Evolutionary conservation across 2,888 invertebrate species (phyloP).

Genomic region (Trichacis sp.): DNA sequence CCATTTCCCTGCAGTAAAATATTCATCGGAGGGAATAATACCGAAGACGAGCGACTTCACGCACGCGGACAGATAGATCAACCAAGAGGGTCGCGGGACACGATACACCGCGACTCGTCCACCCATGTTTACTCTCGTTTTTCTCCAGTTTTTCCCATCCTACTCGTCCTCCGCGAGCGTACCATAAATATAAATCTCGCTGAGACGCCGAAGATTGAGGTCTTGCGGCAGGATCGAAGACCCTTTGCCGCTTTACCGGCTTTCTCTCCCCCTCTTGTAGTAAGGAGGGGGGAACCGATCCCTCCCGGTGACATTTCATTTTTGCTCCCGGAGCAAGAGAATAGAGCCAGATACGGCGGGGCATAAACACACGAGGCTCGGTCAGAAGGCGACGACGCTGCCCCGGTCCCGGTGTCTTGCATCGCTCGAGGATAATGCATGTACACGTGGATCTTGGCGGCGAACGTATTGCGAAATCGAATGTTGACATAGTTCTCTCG

Average conservation of each 20-base stretch:
- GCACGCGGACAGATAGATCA: not conserved
- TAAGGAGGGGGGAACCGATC: constrained; percentile 48
- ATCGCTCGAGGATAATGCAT: constrained; percentile 24
- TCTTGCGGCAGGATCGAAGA: constrained; percentile 34
- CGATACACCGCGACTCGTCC: not conserved
- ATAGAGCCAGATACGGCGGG: constrained; percentile 21
- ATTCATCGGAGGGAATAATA: not conserved
- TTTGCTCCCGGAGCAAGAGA: constrained; percentile 34
- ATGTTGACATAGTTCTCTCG: constrained; percentile 45
- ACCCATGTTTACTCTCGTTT: constrained; percentile 23
- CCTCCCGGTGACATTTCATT: constrained; percentile 45
- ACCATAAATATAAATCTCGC: constrained; percentile 56
- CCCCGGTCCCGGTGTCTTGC: constrained; percentile 28
- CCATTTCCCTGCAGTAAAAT: not conserved
- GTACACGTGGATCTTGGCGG: constrained; percentile 13
- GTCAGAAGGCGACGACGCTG: constrained; percentile 15
- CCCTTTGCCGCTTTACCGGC: constrained; percentile 37
- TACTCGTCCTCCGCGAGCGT: constrained; percentile 21
- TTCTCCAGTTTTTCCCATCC: constrained; percentile 21
- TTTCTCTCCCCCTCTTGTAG: constrained; percentile 32
- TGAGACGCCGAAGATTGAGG: constrained; percentile 49
- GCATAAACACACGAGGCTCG: constrained; percentile 37
- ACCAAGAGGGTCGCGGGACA: not conserved
- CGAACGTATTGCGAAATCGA: constrained; percentile 48
- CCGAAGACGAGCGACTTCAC: not conserved